These are phyloP conservation scores for Drosophila birchii DNA, from an alignment of 2,888 invertebrate species.

Conservation along the genomic window DNA sequence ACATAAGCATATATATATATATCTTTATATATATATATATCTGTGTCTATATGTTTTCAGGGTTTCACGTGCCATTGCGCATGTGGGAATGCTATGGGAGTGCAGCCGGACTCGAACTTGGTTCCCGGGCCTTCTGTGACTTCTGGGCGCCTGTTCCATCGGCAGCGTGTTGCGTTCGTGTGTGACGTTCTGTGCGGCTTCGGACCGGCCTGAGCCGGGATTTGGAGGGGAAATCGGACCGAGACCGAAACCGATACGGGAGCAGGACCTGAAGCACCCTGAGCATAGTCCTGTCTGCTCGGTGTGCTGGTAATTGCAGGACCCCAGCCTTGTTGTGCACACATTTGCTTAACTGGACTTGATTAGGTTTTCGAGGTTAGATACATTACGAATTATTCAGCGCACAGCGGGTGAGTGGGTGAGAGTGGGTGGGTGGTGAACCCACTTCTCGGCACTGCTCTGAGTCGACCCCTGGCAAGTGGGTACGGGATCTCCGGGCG, in stretches of 20 bases:
- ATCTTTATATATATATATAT: not conserved
- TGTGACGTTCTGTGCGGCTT: constrained; percentile 81
- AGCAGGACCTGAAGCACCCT: constrained; percentile 20
- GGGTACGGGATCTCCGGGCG: constrained; percentile 24
- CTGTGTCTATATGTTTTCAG: constrained; percentile 6
- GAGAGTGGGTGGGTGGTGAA: constrained; percentile 38
- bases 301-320: constrained; percentile 45
- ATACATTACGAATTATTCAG: constrained; percentile 81
- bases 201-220: constrained; percentile 22
- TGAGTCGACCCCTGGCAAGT: not conserved
- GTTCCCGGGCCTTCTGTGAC: not conserved
- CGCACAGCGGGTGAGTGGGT: constrained; percentile 47
- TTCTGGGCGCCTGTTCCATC: constrained; percentile 79
- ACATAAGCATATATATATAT: not conserved
- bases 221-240: not conserved
- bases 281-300: constrained; percentile 28
- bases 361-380: constrained; percentile 82
- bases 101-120: constrained; percentile 6
- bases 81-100: constrained; percentile 55
- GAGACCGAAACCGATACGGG: not conserved
- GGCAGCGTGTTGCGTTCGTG: constrained; percentile 83
- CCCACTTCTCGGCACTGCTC: not conserved
- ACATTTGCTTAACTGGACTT: constrained; percentile 79
- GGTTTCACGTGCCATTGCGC: constrained; percentile 77
- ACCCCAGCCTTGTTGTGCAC: constrained; percentile 41